Percentiles rank a stretch among this genome's conserved stretches.
Conservation (phyloP, 2,888 invertebrate species). For the Achlya flavicornis region DNA sequence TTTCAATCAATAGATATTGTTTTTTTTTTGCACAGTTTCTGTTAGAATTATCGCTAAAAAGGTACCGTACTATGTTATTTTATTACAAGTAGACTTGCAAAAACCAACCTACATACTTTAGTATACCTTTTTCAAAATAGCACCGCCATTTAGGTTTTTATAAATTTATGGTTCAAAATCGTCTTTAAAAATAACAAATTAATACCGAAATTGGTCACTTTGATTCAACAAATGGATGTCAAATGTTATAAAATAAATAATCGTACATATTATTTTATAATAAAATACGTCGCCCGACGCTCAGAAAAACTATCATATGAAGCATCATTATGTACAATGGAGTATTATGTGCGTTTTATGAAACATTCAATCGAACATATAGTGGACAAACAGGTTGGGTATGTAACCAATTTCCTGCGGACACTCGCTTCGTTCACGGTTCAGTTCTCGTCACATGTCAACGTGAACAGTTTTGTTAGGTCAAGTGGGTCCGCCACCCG, state of each 20-base stretch:
- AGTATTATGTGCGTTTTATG: slow-evolving; percentile 13
- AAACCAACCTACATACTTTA: slow-evolving; percentile 58
- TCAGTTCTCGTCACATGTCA: neutral
- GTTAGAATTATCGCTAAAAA: too few species aligned
- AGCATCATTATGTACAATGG: slow-evolving; percentile 7
- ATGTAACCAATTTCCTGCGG: neutral
- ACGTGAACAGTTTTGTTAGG: neutral
- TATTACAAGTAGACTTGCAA: slow-evolving; percentile 58
- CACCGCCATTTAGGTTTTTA: slow-evolving; percentile 73
- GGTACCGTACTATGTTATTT: neutral
- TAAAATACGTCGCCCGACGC: slow-evolving; percentile 11
- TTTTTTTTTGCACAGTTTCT: too few species aligned
- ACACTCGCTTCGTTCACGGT: neutral
- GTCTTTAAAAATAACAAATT: slow-evolving; percentile 42
- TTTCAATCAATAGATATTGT: too few species aligned
- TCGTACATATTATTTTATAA: neutral
- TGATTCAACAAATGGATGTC: neutral
- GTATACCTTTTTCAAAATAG: slow-evolving; percentile 75
- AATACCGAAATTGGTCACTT: slow-evolving; percentile 56
- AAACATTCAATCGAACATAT: slow-evolving; percentile 5
- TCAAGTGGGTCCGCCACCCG: neutral
- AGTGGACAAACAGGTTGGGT: slow-evolving; percentile 1
- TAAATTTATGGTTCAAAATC: slow-evolving; percentile 44
- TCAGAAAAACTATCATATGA: neutral
- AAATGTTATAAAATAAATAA: neutral